Percentiles rank a stretch among this genome's conserved stretches.
These are phyloP conservation scores for Epistrophella euchroma DNA, from an alignment of 2,888 invertebrate species.

Conservation along the genomic window DNA sequence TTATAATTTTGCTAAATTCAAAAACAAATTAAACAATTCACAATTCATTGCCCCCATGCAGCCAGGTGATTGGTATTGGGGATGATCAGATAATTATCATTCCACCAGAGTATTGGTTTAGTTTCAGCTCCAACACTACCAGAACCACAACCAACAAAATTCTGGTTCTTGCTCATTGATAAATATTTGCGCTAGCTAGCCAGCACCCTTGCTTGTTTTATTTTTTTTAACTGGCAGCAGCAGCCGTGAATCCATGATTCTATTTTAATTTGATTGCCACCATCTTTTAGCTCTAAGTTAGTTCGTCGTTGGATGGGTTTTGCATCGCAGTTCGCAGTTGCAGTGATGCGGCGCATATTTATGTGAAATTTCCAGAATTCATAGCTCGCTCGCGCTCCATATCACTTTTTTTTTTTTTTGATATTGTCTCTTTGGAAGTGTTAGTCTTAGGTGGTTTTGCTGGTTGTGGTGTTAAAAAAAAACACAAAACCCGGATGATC, in stretches of 20 bases:
- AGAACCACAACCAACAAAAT: background rate
- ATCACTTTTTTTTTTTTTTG: background rate
- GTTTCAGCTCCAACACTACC: background rate
- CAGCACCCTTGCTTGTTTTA: background rate
- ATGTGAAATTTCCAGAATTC: constrained; percentile 56
- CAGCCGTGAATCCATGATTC: constrained; percentile 56
- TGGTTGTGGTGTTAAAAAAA: constrained; percentile 16
- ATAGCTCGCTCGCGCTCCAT: constrained; percentile 22
- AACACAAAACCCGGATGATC: constrained; percentile 28
- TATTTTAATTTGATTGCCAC: constrained; percentile 48
- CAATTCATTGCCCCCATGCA: constrained; percentile 50
- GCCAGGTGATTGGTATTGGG: constrained; percentile 60
- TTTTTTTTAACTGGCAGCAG: constrained; percentile 35
- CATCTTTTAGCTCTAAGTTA: constrained; percentile 27
- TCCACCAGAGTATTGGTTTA: background rate
- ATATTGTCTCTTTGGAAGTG: background rate
- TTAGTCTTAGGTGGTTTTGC: constrained; percentile 24
- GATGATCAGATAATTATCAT: constrained; percentile 62
- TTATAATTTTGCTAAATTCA: constrained; percentile 15
- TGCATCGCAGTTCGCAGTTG: background rate
- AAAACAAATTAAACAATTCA: constrained; percentile 38
- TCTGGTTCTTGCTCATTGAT: constrained; percentile 19
- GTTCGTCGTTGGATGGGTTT: background rate
- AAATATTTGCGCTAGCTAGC: constrained; percentile 24
- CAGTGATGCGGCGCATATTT: constrained; percentile 49